Conservation (phyloP, 2,888 invertebrate genomes). For the Agrotis segetum region DNA sequence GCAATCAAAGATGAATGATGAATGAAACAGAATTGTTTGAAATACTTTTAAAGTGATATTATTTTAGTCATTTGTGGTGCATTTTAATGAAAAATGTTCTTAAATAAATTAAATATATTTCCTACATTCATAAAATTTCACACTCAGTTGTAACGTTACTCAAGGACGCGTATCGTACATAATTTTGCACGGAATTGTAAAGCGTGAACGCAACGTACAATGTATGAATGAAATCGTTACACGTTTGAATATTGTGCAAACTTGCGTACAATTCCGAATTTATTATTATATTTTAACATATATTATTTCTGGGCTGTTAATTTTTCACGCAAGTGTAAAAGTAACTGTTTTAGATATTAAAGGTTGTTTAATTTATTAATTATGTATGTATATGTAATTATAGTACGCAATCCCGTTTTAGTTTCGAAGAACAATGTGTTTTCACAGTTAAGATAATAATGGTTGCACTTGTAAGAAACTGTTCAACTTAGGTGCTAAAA, state of each 20-base stretch:
- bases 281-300: conserved; percentile 39
- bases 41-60: too few species aligned
- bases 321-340: conserved; percentile 56
- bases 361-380: conserved; percentile 26
- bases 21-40: too few species aligned
- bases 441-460: conserved; percentile 28
- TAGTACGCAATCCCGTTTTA: conserved; percentile 10
- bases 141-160: conserved; percentile 33
- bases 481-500: too few species aligned
- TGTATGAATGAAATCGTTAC: conserved; percentile 64
- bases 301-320: conserved; percentile 57
- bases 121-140: conserved; percentile 9
- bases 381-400: conserved; percentile 18
- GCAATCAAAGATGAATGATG: too few species aligned
- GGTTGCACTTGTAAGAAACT: not conserved
- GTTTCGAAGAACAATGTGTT: conserved; percentile 40
- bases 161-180: conserved; percentile 60
- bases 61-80: too few species aligned
- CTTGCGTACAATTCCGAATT: conserved; percentile 47
- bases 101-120: not conserved
- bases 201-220: conserved; percentile 42
- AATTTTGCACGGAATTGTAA: conserved; percentile 52
- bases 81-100: not conserved
- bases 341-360: conserved; percentile 46
- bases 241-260: conserved; percentile 58